A percentile compares a stretch with the other conserved stretches of the same genome.
These are phyloP conservation scores for Diplazon laetatorius DNA, from an alignment of 2,888 invertebrate species.

Conservation along the genomic window DNA sequence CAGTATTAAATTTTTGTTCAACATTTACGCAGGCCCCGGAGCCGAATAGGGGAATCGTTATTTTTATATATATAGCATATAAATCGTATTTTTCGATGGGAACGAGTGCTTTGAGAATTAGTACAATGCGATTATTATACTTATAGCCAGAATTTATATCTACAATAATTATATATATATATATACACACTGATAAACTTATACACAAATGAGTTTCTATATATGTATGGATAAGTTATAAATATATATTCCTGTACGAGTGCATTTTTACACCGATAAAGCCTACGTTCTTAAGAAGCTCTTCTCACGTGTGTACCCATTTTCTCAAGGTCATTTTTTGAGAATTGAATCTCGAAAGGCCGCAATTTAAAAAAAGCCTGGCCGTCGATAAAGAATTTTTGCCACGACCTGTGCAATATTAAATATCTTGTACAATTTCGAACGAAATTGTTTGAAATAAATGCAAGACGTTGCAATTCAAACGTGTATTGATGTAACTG, in stretches of 20 bases:
- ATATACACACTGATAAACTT: constrained; percentile 43
- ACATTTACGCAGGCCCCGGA: neutral
- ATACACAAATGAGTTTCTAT: constrained; percentile 53
- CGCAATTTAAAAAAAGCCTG: too few species aligned
- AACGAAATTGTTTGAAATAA: too few species aligned
- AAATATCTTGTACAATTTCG: too few species aligned
- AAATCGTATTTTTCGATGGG: constrained; percentile 33
- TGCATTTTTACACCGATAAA: constrained; percentile 41
- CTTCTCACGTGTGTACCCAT: too few species aligned
- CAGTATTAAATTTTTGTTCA: constrained; percentile 39
- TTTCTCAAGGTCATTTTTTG: too few species aligned
- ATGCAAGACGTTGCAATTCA: too few species aligned
- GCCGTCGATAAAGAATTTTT: too few species aligned
- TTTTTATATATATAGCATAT: too few species aligned
- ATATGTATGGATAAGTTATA: neutral
- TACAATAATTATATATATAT: constrained; percentile 39
- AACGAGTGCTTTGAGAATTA: constrained; percentile 39
- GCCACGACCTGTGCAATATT: too few species aligned
- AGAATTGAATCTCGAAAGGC: too few species aligned
- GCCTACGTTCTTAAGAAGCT: constrained; percentile 23
- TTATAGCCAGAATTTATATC: constrained; percentile 47
- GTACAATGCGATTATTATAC: constrained; percentile 48
- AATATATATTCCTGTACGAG: constrained; percentile 14
- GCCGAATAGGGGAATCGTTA: neutral
- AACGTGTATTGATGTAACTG: too few species aligned